Conservation (phyloP, 1,140 invertebrate species). For the Hirudo medicinalis region DNA sequence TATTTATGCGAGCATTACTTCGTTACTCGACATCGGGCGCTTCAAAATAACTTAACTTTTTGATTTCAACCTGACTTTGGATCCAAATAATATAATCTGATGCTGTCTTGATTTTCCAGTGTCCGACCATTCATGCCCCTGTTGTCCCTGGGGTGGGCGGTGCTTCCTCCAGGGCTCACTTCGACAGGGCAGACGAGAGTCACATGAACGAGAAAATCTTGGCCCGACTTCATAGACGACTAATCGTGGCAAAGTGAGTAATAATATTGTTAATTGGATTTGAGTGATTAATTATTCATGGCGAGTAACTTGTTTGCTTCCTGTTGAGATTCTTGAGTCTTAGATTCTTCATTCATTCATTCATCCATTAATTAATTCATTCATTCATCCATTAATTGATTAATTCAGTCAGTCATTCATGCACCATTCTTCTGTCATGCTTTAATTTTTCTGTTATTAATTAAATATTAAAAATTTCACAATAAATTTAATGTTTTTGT, state of each 20-base stretch:
- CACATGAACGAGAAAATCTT: constrained; percentile 27
- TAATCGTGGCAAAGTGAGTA: constrained; percentile 37
- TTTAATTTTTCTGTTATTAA: background rate
- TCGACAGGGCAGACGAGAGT: background rate
- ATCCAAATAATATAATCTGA: no score
- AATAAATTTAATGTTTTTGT: no score
- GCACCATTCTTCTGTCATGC: background rate
- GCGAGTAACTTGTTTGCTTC: no score
- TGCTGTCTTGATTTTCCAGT: background rate
- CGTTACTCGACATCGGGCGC: no score
- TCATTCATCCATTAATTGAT: constrained; percentile 1
- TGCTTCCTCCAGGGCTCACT: background rate
- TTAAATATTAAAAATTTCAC: no score
- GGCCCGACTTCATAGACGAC: constrained; percentile 58
- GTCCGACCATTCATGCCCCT: background rate
- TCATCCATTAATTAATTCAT: constrained; percentile 8
- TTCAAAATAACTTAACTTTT: no score
- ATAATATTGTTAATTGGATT: no score
- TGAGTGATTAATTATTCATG: no score
- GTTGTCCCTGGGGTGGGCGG: background rate
- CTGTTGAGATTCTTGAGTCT: no score
- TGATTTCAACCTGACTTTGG: no score
- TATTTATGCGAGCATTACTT: no score
- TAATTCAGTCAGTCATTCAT: background rate
- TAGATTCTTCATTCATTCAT: no score